Evolutionary conservation across 2,797 vertebrate species (phyloP), one percentile per base, ranked within the genome.

Genomic region (Anisognathus igniventris): DNA sequence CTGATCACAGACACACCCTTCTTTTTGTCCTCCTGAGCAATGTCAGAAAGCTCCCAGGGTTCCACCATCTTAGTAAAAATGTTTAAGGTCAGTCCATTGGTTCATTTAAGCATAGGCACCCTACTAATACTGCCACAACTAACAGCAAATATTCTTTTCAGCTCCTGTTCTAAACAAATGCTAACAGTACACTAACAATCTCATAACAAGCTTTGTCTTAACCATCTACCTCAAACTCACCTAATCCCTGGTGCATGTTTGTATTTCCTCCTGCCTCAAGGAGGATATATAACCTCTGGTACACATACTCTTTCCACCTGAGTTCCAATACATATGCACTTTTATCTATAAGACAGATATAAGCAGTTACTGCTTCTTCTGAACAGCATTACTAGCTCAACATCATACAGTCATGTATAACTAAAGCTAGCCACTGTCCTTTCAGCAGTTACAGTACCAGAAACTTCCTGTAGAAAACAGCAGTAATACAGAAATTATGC

Each of bases 331-430:
- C 1, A 1, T 3, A 54, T 0, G 7, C 17, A 45, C 30, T 71
- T 70, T 62, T 31, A 74, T 2, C 2, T 18, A 1, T 28, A 42
- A 70, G 14, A 40, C 1, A 67, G 24, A 23, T 17, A 33, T 0
- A 71, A 75, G 33, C 37, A 68, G 35, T 25, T 47, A 58, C 10
- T 62, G 62, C 48, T 82, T 88, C 60, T 66, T 85, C 44, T 58
- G 21, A 91, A 77, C 33, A 67, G 20, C 3, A 30, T 31, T 3
- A 79, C n/a, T 56, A 91, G 33, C 68, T 76, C 60, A 48, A 22
- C 23, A 37, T n/a, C 27, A 68, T 4, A 53, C 4, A 50, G 31
- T 33, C 30, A 48, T 20, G 39, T 3, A 24, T 1, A 6, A 53
- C 35, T 61, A 62, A 58, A 70, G 57, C 17, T 71, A 61, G 62